Base-by-base conservation (phyloP, 92 coral and sea anemone species). In the Epizoanthus scotinus region DNA sequence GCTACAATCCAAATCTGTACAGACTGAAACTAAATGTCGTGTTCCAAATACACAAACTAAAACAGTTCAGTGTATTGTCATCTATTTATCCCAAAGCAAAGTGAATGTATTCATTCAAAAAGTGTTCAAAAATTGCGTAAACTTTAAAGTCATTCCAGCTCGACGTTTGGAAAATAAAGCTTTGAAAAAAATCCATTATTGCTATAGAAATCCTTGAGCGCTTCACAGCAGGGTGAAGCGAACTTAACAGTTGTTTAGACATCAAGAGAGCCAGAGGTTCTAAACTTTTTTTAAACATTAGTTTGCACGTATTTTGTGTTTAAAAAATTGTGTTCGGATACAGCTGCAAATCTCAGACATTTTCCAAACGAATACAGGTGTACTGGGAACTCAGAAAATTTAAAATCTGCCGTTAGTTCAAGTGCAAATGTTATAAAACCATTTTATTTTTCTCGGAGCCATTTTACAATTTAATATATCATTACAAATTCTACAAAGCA, bases 41-140 rank as follows among this genome's bases (percentile, higher is more conserved):
- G 71, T 63, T 79, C 83, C 85, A 83, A 84, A 92, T 70, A 92
- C 89, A 92, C 94, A 90, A 90, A 90, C 85, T 84, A 86, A 75
- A 74, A 75, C 58, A 74, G 56, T 61, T 77, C 59, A 83, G 59
- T 62, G 83, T 27, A 20, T 79, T 87, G 90, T 54, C 63, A 54
- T 75, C 31, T 75, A 67, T 58, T 75, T 75, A 55, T n/a, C 42
- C 55, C 52, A 57, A 25, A 34, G 36, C 67, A 29, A 74, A 29
- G 31, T 20, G 62, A 18, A 59, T 34, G 21, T 67, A n/a, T 59
- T 58, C 60, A 60, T 24, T 49, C 57, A 58, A 34, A 75, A 63
- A 8, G 14, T 59, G 67, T 24, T 49, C 57, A 58, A 34, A 75
- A 63, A 8, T 20, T 59, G 67, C 2, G 13, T 75, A 34, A 75